Base-by-base conservation (phyloP, 2,797 vertebrate species). In the Crenichthys baileyi region DNA sequence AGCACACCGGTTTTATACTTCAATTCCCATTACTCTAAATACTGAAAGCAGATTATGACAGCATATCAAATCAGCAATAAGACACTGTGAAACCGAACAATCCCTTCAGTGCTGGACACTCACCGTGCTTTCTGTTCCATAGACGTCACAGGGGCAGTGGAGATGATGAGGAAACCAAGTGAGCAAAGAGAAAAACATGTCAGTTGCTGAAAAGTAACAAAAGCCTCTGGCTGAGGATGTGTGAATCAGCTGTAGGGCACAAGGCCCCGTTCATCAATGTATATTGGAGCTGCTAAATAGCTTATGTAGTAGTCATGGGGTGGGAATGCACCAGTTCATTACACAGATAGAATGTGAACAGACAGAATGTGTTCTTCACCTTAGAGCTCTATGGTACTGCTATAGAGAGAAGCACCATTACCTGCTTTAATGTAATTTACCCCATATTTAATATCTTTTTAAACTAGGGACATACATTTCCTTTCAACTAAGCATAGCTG, bases 311-410 rank as follows among this genome's bases (percentile, higher is more conserved):
- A 91, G 88, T 93, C 93, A 91, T 85, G 88, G 90, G 84, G 88
- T 91, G 92, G 89, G 92, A 93, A 95, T 92, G 93, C 88, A 92
- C 82, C 91, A 91, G 91, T 90, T 94, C 93, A 94, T 95, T 94
- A 94, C 87, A 89, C 91, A 85, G 88, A 87, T 83, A 91, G 90
- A 94, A 94, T 95, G 91, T 90, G 91, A 92, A 90, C 93, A 90
- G 91, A 90, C 90, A 93, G 92, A 90, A 93, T 89, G 85, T 85
- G 87, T 88, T 90, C 77, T 79, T 90, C 88, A 92, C 89, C 89
- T 90, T 82, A 83, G 79, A 89, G 84, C 79, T 79, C 68, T 41
- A 41, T 41, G 48, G 87, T 74, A 82, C 79, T 70, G 79, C 87
- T 86, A 79, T 70, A 77, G 78, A 87, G 79, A 91, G 75, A 78